Percentiles rank a stretch among this genome's conserved stretches.
Conservation (phyloP, 2,113 vertebrate genomes). For the Ceyx cyanopectus region DNA sequence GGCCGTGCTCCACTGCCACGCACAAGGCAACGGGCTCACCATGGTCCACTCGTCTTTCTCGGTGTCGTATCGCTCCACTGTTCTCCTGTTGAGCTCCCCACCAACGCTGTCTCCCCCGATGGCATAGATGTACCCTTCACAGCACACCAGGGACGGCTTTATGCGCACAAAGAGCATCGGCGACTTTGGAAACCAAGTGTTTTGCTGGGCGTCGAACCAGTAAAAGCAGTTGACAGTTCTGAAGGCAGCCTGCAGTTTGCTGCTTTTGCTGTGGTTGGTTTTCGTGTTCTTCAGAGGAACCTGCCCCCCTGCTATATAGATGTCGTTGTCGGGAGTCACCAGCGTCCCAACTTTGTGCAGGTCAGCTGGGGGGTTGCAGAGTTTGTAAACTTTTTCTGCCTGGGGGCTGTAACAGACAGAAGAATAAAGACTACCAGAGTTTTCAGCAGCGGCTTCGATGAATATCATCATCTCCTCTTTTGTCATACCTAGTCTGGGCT, state of each 20-base stretch:
- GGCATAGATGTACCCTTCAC: constrained; percentile 95
- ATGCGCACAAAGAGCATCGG: constrained; percentile 93
- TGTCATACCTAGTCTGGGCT: constrained; percentile 97
- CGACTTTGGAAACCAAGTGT: constrained; percentile 94
- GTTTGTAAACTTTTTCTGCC: constrained; percentile 98
- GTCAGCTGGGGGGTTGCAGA: constrained; percentile 91
- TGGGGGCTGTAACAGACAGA: constrained; percentile 97
- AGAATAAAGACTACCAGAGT: constrained; percentile 81
- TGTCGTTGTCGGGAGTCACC: constrained; percentile 95
- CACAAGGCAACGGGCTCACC: constrained; percentile 91
- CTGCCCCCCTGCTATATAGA: constrained; percentile 96
- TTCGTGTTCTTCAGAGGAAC: constrained; percentile 90
- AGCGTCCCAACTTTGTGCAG: constrained; percentile 95
- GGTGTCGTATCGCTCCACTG: constrained; percentile 94
- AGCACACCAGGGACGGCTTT: constrained; percentile 93
- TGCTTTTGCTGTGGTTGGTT: constrained; percentile 87
- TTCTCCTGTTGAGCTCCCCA: constrained; percentile 92
- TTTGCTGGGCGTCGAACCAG: constrained; percentile 98
- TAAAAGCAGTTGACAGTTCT: constrained; percentile 95
- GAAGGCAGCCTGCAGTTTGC: constrained; percentile 90
- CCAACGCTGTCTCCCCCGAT: constrained; percentile 92
- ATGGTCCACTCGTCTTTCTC: constrained; percentile 96
- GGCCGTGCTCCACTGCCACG: constrained; percentile 94
- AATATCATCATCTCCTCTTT: constrained; percentile 99
- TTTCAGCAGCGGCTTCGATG: constrained; percentile 91